Evolutionary conservation across 2,797 vertebrate species (phyloP).

Genomic region (Limnodromus scolopaceus): DNA sequence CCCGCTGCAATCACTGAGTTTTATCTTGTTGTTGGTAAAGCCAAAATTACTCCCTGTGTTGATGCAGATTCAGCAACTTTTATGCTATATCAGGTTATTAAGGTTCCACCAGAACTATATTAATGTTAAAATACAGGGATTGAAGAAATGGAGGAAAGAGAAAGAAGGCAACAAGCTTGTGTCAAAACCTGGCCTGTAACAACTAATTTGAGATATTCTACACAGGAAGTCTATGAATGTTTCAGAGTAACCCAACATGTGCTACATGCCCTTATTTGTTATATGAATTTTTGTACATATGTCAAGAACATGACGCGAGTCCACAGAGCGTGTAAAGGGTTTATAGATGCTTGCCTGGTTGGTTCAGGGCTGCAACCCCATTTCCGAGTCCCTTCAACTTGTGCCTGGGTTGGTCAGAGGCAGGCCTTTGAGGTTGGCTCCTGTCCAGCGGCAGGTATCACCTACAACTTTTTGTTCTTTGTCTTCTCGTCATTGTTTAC

Average conservation of each 20-base stretch:
- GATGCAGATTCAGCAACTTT: background rate
- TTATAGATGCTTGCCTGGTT: accelerated
- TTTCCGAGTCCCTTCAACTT: background rate
- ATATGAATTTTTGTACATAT: accelerated
- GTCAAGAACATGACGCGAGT: accelerated
- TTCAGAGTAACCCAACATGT: background rate
- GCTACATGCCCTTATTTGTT: background rate
- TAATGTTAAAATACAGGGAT: background rate
- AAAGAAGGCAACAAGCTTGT: background rate
- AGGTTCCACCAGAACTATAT: background rate
- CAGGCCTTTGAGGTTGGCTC: background rate
- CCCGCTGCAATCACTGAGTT: background rate
- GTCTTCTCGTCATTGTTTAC: background rate
- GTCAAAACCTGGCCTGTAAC: background rate
- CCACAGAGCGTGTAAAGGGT: accelerated
- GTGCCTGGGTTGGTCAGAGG: background rate
- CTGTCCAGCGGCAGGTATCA: background rate
- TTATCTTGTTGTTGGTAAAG: background rate
- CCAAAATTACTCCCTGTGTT: background rate
- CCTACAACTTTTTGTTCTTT: constrained; percentile 25
- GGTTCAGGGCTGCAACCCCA: background rate
- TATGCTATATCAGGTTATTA: background rate
- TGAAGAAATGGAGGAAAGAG: background rate
- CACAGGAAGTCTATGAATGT: background rate
- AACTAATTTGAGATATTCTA: background rate